Conservation (phyloP, 2,888 invertebrate genomes). For the Rotaria macrura region DNA sequence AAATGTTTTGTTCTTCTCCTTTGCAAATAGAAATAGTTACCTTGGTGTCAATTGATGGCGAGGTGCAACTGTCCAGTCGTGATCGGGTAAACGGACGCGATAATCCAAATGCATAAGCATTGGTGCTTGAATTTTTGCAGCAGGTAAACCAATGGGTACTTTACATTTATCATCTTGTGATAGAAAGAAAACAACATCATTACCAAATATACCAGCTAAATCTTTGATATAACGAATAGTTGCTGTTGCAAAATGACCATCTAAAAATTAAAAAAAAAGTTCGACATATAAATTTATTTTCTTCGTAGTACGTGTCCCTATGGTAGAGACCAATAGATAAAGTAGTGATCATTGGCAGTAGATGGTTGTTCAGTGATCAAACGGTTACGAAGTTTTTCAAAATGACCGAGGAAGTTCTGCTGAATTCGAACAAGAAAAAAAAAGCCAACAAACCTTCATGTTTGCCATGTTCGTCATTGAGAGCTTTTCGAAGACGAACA, state of each 20-base stretch:
- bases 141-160: conserved; percentile 5
- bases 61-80: conserved; percentile 6
- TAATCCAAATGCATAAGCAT: conserved; percentile 21
- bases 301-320: too few relatives aligned
- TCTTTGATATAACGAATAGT: conserved; percentile 17
- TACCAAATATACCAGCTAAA: conserved; percentile 14
- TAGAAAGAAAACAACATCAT: conserved; percentile 6
- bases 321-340: too few relatives aligned
- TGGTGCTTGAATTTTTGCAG: conserved; percentile 16
- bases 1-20: not conserved
- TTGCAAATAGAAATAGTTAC: not conserved
- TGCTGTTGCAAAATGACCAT: conserved; percentile 17
- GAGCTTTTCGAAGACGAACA: not conserved
- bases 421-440: too few relatives aligned
- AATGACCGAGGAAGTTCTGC: too few relatives aligned
- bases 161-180: conserved; percentile 22
- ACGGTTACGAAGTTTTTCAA: too few relatives aligned
- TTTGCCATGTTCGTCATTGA: conserved; percentile 4
- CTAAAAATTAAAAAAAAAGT: not conserved
- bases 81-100: conserved; percentile 4
- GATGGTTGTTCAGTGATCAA: too few relatives aligned
- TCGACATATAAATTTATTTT: too few relatives aligned
- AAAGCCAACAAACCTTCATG: not conserved
- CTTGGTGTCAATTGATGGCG: not conserved
- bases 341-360: too few relatives aligned